Evolutionary conservation across 2,888 invertebrate genomes (phyloP).

Genomic region (Ophion slaviceki): DNA sequence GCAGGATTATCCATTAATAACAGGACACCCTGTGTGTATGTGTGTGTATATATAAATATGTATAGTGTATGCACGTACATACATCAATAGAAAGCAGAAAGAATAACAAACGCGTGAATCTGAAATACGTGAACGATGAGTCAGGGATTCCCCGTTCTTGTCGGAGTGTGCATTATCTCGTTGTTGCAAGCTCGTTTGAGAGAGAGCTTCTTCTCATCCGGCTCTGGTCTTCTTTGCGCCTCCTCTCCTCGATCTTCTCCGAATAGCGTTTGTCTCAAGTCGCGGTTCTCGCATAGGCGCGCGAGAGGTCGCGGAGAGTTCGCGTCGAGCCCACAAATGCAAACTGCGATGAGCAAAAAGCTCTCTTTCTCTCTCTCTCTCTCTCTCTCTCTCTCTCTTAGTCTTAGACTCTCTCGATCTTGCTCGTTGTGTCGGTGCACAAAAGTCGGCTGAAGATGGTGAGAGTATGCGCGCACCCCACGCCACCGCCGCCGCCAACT

Average conservation of each 20-base stretch:
- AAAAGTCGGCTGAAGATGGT: constrained; percentile 34
- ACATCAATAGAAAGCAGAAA: constrained; percentile 10
- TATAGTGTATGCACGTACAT: not conserved
- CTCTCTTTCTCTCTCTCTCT: constrained; percentile 7
- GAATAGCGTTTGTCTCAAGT: constrained; percentile 57
- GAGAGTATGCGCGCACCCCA: constrained; percentile 72
- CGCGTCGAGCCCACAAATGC: constrained; percentile 57
- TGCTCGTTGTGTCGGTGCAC: constrained; percentile 26
- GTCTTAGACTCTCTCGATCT: not conserved
- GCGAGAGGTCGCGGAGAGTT: constrained; percentile 62
- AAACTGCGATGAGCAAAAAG: constrained; percentile 45
- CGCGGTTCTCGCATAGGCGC: constrained; percentile 43
- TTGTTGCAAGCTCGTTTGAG: constrained; percentile 41
- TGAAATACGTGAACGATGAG: constrained; percentile 58
- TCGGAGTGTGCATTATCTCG: constrained; percentile 55
- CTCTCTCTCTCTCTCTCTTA: constrained; percentile 1
- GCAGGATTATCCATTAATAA: too few relatives aligned
- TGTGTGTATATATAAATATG: too few relatives aligned
- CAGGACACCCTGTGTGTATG: too few relatives aligned
- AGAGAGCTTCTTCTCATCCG: not conserved
- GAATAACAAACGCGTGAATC: constrained; percentile 56
- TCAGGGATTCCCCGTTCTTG: constrained; percentile 63
- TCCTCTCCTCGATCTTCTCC: constrained; percentile 36
- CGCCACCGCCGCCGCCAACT: constrained; percentile 76
- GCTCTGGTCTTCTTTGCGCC: constrained; percentile 7